These are phyloP conservation scores for Formica aserva DNA, from an alignment of 2,888 invertebrate species.

Conservation along the genomic window DNA sequence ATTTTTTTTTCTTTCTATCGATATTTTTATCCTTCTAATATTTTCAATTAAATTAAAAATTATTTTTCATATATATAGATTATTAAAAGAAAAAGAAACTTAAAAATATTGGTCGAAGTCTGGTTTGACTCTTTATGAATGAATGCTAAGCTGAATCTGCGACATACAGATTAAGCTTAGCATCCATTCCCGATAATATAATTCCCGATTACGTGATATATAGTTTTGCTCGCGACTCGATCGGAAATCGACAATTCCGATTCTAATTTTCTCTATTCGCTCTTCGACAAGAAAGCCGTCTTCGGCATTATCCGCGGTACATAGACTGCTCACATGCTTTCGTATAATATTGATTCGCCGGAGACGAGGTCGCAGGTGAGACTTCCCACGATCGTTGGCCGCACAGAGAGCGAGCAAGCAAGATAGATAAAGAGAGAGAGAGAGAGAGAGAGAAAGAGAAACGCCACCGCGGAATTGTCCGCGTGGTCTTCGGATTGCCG, in stretches of 20 bases:
- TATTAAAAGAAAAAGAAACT: background rate
- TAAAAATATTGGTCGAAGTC: background rate
- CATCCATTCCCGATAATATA: background rate
- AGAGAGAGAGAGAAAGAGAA: background rate
- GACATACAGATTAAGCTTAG: background rate
- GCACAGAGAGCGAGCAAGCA: conserved; percentile 48
- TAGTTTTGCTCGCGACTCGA: background rate
- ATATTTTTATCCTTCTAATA: background rate
- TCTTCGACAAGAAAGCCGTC: conserved; percentile 48
- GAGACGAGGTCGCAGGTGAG: conserved; percentile 81
- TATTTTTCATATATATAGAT: background rate
- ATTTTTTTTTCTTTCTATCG: background rate
- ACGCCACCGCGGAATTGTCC: conserved; percentile 61
- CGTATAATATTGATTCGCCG: conserved; percentile 78
- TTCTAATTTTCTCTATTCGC: background rate
- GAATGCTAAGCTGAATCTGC: background rate
- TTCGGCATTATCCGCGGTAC: conserved; percentile 56
- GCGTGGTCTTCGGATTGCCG: conserved; percentile 45
- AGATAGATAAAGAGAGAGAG: background rate
- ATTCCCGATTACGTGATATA: background rate
- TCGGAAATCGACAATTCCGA: background rate
- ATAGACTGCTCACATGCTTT: conserved; percentile 61
- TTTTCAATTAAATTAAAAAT: background rate
- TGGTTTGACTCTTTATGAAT: background rate
- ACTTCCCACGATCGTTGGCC: conserved; percentile 79